Evolutionary conservation across 1,140 invertebrate species (phyloP), one percentile per base, ranked within the genome.

Genomic region (Aplysia californica): DNA sequence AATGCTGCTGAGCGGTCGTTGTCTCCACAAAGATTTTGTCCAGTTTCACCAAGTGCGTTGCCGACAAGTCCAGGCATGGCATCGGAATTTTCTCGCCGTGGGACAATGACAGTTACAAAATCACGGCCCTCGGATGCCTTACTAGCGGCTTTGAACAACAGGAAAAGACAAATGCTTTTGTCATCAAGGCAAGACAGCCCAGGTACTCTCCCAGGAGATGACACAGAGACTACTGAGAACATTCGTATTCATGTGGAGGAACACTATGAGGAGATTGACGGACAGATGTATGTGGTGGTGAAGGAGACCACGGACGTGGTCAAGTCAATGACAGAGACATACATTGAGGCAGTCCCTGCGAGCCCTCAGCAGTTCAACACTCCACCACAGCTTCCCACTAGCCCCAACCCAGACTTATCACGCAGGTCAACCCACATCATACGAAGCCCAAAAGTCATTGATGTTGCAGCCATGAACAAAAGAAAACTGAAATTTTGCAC

Each of bases 341-440:
- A 72, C 26, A 41, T 72, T 3, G 70, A 72, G 36, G 33, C 50
- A 1, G 1, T 72, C 2, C 5, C 55, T 39, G 35, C 41, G 20
- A 72, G 70, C 35, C 70, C 70, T 18, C 15, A 61, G 1, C 70
- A 72, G 23, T 72, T 72, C 68, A 1, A 82, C 21, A 75, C 86
- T 18, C 83, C 86, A 39, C 38, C 75, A 23, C 44, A 73, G 10
- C 73, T 87, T n/a, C 84, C 84, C n/a, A 78, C 65, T 18, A 81
- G 78, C 58, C 83, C 83, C 50, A 69, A 79, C n/a, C 78, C 80
- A 29, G 71, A 85, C 33, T 21, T 71, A 29, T 84, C 80, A n/a
- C 72, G 84, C 31, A 75, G 84, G 58, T 87, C 86, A 56, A 87
- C 86, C 3, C 84, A 86, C 75, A 74, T 84, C 29, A 75, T 86